Evolutionary conservation across 2,888 invertebrate genomes (phyloP), one percentile per base, ranked within the genome.

Genomic region (Brachyptera risi): DNA sequence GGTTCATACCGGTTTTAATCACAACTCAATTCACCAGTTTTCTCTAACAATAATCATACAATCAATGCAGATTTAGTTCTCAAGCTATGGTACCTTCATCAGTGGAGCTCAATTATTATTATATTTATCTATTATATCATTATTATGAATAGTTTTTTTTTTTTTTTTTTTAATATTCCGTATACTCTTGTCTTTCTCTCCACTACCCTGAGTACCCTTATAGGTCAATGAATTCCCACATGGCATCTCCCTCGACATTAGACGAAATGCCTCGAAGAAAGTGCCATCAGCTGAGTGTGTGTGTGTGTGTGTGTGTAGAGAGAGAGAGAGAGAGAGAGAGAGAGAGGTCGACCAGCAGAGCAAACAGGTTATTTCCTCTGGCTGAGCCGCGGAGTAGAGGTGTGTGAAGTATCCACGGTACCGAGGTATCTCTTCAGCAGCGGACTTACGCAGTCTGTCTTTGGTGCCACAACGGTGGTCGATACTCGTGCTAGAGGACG

Each of bases 301-400:
- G 47, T 4, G 4, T 2, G 19, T 13, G 23, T n/a, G 47, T n/a
- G 44, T 2, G 47, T 11, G 23, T n/a, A 21, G 26, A 26, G 37
- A 54, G 31, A 49, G 44, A 44, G 44, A 24, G 3, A 21, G 26
- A 26, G 37, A 54, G 31, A 49, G 44, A 44, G 44, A 24, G 3
- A 4, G 54, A 13, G 15, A 23, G 23, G n/a, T 49, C 26, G 40
- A 26, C 51, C 24, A n/a, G 19, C 3, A 38, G 37, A 38, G 19
- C 27, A 51, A 31, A 59, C 38, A 38, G 40, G 51, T 38, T 49
- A 38, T 37, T 51, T 54, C 54, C 27, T 42, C 44, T 58, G 47
- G 35, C 15, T 49, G 17, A 26, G 42, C 42, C 26, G 40, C 15
- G 44, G 44, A 44, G 58, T 31, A 44, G 31, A 49, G 58, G 7